Evolutionary conservation across 2,113 vertebrate genomes (phyloP).

Genomic region (Neotoma lepida): DNA sequence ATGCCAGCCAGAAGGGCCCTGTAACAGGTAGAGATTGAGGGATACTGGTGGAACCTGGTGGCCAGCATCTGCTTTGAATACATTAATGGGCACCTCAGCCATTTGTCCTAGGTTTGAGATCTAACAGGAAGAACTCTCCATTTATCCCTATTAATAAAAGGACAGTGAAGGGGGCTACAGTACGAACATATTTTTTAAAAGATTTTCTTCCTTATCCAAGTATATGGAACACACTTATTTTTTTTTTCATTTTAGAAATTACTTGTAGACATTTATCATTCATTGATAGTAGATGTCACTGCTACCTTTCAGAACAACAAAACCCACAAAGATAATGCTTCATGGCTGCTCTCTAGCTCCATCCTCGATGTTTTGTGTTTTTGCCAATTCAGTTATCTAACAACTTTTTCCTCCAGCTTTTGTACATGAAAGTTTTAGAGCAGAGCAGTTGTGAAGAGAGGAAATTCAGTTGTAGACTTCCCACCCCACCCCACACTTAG

Average conservation of each 20-base stretch:
- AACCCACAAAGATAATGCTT: not conserved
- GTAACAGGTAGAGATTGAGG: too few species aligned
- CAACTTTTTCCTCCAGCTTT: not conserved
- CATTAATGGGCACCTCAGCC: too few species aligned
- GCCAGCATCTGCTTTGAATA: too few species aligned
- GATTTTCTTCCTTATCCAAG: not conserved
- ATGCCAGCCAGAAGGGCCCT: too few species aligned
- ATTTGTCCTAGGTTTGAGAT: too few species aligned
- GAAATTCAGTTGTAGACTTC: not conserved
- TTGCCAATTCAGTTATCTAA: not conserved
- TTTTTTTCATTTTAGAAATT: not conserved
- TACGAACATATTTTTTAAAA: not conserved
- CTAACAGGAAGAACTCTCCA: not conserved
- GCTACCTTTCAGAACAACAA: not conserved
- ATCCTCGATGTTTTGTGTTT: not conserved
- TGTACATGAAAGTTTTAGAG: not conserved
- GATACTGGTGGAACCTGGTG: too few species aligned
- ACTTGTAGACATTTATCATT: not conserved
- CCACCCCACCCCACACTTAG: not conserved
- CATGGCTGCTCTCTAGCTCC: not conserved
- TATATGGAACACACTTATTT: not conserved
- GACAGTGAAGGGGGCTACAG: not conserved
- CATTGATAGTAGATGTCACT: not conserved
- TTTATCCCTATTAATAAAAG: not conserved
- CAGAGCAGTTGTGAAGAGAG: not conserved